Conservation (phyloP, 2,113 vertebrate species). For the Pungitius pungitius region DNA sequence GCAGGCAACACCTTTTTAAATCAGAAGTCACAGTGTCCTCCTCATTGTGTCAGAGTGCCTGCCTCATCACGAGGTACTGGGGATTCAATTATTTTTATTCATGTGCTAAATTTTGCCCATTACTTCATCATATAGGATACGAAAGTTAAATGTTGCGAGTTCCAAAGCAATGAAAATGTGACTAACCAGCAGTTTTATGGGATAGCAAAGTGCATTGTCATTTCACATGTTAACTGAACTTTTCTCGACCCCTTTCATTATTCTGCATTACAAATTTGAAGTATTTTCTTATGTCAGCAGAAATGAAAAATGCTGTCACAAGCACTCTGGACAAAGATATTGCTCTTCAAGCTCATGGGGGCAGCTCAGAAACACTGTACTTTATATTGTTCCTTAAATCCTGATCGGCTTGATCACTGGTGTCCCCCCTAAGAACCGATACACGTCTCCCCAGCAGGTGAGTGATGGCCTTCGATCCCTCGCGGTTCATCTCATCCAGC, state of each 20-base stretch:
- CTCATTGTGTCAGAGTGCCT: not conserved
- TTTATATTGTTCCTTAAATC: conserved; percentile 38
- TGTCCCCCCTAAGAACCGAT: conserved; percentile 45
- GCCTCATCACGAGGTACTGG: not conserved
- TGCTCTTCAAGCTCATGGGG: conserved; percentile 8
- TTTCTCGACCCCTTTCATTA: not conserved
- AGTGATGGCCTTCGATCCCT: conserved; percentile 57
- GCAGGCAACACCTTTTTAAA: not conserved
- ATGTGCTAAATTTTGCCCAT: not conserved
- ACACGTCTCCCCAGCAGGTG: conserved; percentile 29
- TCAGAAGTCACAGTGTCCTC: not conserved
- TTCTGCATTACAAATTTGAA: not conserved
- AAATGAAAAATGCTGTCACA: conserved; percentile 14
- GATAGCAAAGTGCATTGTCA: not conserved
- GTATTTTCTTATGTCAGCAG: conserved; percentile 7
- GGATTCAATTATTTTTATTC: not conserved
- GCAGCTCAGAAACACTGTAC: conserved; percentile 10
- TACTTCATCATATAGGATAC: not conserved
- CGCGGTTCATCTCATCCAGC: not conserved
- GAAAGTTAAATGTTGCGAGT: not conserved
- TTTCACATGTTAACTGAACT: not conserved
- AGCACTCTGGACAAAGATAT: not conserved
- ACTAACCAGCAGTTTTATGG: not conserved
- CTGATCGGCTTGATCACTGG: conserved; percentile 43
- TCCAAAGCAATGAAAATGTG: not conserved